These are phyloP conservation scores for Cydia splendana DNA, from an alignment of 1,140 invertebrate genomes.

Conservation along the genomic window DNA sequence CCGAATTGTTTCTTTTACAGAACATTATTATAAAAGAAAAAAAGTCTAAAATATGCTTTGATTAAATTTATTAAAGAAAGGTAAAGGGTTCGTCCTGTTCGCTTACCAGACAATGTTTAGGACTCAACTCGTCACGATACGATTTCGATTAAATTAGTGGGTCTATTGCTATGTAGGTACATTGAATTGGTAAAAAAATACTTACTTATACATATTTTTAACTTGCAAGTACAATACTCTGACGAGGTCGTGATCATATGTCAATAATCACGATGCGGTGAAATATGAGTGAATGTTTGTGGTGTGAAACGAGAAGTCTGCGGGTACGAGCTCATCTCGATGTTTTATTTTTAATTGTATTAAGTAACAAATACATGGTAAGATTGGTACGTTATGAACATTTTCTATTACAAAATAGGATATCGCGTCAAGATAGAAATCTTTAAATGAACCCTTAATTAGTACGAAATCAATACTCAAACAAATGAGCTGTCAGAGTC, in stretches of 20 bases:
- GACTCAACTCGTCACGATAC: slow-evolving; percentile 50
- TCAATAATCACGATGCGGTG: slow-evolving; percentile 55
- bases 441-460: too few relatives aligned
- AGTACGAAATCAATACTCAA: too few relatives aligned
- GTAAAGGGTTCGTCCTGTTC: slow-evolving; percentile 42
- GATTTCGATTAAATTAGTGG: slow-evolving; percentile 44
- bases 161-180: slow-evolving; percentile 13
- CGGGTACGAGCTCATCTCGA: slow-evolving; percentile 33
- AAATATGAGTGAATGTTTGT: slow-evolving; percentile 60
- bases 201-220: neutral
- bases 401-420: neutral
- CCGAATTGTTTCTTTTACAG: too few relatives aligned
- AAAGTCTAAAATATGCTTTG: too few relatives aligned
- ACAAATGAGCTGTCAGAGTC: too few relatives aligned
- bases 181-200: too few relatives aligned
- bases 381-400: neutral
- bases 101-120: too few relatives aligned
- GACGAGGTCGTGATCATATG: slow-evolving; percentile 37
- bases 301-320: slow-evolving; percentile 53
- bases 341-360: slow-evolving; percentile 36
- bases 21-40: too few relatives aligned
- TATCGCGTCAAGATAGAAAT: neutral
- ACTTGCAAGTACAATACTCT: slow-evolving; percentile 1
- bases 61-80: neutral
- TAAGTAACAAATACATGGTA: neutral